Base-by-base conservation (phyloP, 2,797 vertebrate genomes). In the Crocodylus rhombifer region DNA sequence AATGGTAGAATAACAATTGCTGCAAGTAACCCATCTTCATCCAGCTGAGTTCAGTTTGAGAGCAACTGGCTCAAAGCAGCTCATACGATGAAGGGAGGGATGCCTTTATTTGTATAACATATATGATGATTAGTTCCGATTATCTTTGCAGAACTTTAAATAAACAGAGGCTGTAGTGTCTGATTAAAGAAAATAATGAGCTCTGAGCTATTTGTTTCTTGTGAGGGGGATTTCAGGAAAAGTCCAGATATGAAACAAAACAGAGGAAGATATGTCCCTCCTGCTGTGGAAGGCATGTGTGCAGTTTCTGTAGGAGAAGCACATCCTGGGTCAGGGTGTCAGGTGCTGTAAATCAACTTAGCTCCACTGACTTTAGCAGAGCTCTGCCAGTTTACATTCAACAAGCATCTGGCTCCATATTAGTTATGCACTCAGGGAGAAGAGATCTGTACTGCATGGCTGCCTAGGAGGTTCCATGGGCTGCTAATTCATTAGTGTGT, bases 181-280 rank as follows among this genome's bases (percentile, higher is more conserved):
- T 91, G 80, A 86, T 95, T 95, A 95, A 93, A 87, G 95, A 74
- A 95, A 95, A 91, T 94, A 96, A 94, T 92, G 89, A 95, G 92
- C 84, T 92, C 83, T 86, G 82, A 79, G 75, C 86, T 88, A 89
- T 90, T 94, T 90, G 28, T 90, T 95, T 93, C 65, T 71, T 85
- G 71, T 83, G 78, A 93, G 18, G 69, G 69, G 77, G 90, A 92
- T 88, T 94, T 83, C 71, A 85, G 69, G 69, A 85, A 87, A 95
- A 96, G 92, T 84, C 84, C 51, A 86, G 79, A 79, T 91, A 78
- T 36, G 79, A 95, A 62, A 82, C 65, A 93, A 94, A 60, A 51
- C 26, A 82, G 67, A 57, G 76, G 83, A 88, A 94, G 51, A 33
- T 23, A 85, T 3, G 28, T 33, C 84, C 67, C 64, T 93, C 25